Evolutionary conservation across 1,140 invertebrate species (phyloP), one percentile per base, ranked within the genome.

Genomic region (Panagrolaimus sp.): DNA sequence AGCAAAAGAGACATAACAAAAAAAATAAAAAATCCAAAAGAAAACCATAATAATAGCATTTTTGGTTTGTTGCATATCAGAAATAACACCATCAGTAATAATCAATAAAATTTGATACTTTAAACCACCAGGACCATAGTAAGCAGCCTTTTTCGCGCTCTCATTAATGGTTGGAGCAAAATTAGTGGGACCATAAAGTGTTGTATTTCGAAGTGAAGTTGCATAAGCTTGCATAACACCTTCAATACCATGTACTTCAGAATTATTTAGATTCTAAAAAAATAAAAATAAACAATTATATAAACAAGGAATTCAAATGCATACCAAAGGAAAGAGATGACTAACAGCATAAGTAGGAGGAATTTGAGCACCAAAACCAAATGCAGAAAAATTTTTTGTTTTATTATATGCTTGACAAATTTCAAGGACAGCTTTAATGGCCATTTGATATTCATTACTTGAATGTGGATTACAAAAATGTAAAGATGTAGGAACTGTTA

Each of bases 71-170:
- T 84, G 83, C 87, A 89, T 88, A 77, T 89, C 89, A 5, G 87
- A 88, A 42, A 89, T 88, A 25, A 88, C 86, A 25, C 89, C 89
- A 83, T 89, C 89, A 5, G 89, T 89, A 5, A 89, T 83, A 63
- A 89, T 87, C 0, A 89, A 82, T 4, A 89, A 79, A 47, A 89
- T 85, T 63, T 73, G 76, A 48, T 76, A 76, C 16, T 67, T 48
- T 16, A 23, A 84, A 65, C 85, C 83, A 23, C 87, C 87, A 76
- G 84, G 83, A 65, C 78, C 73, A 31, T 81, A 84, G 14, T 79
- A 67, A 11, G 74, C 48, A 9, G 86, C 84, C 69, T 79, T 73
- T 11, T 80, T 78, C 1, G 85, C 83, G 5, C 86, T 86, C 76
- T 87, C 87, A 66, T 87, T 85, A 68, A 89, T 88, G 20, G 87